Percentiles rank a stretch among this genome's conserved stretches.
Conservation (phyloP, 2,113 vertebrate species). For the Phylloscopus trochiloides region DNA sequence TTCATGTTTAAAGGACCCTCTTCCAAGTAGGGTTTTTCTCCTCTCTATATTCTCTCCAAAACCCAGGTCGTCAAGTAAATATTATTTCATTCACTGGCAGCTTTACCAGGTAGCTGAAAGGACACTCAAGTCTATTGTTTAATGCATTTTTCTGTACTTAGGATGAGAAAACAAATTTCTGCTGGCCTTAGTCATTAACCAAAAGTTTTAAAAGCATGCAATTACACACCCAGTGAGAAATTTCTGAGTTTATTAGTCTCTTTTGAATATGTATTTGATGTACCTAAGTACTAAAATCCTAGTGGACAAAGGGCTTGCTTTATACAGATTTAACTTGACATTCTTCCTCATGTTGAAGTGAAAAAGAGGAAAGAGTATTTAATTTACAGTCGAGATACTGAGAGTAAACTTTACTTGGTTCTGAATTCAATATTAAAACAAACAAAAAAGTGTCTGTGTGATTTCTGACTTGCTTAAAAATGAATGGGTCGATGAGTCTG, state of each 20-base stretch:
- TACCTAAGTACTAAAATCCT: slow-evolving; percentile 68
- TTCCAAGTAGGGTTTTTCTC: slow-evolving; percentile 34
- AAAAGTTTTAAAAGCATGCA: slow-evolving; percentile 75
- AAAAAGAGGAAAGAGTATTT: background rate
- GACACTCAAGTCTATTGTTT: slow-evolving; percentile 69
- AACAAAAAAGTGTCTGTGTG: background rate
- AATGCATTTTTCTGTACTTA: slow-evolving; percentile 66
- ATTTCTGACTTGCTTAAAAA: background rate
- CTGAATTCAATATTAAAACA: background rate
- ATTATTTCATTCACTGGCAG: slow-evolving; percentile 4
- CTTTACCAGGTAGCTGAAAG: slow-evolving; percentile 64
- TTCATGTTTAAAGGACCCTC: slow-evolving; percentile 59
- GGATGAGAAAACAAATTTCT: slow-evolving; percentile 71
- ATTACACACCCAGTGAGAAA: slow-evolving; percentile 76
- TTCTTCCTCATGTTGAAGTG: background rate
- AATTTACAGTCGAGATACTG: background rate
- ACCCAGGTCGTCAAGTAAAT: slow-evolving; percentile 12
- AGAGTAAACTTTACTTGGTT: background rate
- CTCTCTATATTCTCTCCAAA: background rate
- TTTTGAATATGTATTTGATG: slow-evolving; percentile 72
- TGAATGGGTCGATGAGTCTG: background rate
- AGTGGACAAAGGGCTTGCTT: slow-evolving; percentile 52
- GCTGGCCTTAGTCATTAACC: slow-evolving; percentile 76
- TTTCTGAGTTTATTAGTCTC: slow-evolving; percentile 76
- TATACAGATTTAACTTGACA: slow-evolving; percentile 3